Conservation (phyloP, 2,797 vertebrate genomes). For the Rhodeus uyekii region DNA sequence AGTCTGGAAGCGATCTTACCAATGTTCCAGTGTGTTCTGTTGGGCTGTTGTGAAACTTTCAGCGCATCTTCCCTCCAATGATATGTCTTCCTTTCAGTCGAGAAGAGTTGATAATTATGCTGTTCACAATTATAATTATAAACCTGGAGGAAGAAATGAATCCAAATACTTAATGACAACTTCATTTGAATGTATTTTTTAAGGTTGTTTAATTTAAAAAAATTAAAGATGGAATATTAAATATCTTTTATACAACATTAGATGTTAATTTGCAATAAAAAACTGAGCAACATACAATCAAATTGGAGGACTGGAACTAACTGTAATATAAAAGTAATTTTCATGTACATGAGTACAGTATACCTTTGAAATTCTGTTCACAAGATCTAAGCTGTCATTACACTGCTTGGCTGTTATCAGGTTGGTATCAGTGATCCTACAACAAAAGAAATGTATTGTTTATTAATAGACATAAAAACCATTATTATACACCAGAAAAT, state of each 20-base stretch:
- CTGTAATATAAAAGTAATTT: background rate
- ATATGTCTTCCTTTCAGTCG: constrained; percentile 17
- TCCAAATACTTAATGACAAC: background rate
- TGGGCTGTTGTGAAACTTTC: constrained; percentile 19
- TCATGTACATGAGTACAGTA: background rate
- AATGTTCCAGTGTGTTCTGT: constrained; percentile 14
- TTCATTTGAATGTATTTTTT: background rate
- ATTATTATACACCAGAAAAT: background rate
- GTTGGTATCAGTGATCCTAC: constrained; percentile 7
- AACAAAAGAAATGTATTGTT: background rate
- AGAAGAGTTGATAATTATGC: background rate
- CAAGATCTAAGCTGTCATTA: constrained; percentile 8
- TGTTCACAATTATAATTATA: background rate
- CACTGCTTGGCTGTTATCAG: constrained; percentile 16
- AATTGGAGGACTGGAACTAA: background rate
- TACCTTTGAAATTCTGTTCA: constrained; percentile 45
- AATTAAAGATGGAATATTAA: background rate
- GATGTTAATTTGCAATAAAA: background rate
- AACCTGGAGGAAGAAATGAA: background rate
- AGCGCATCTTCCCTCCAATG: constrained; percentile 24
- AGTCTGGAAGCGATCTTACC: constrained; percentile 33
- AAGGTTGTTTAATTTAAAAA: background rate
- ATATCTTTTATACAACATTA: background rate
- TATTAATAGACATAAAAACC: background rate
- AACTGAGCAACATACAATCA: background rate